Evolutionary conservation across 1,140 invertebrate genomes (phyloP), one percentile per base, ranked within the genome.

Genomic region (Eubasilissa regina): DNA sequence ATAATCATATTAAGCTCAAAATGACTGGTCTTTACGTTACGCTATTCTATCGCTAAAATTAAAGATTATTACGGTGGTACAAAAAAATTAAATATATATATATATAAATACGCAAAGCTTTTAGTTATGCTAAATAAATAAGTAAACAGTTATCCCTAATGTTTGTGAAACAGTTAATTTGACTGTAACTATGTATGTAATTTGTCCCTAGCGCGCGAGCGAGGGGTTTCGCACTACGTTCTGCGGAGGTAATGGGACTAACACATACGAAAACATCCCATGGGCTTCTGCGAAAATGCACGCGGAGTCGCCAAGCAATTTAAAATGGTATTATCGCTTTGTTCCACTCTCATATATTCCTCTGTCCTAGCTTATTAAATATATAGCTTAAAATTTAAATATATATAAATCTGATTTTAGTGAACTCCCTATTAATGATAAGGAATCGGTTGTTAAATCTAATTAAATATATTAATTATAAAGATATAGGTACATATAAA

Each of bases 221-320:
- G 19, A 15, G 15, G 12, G 17, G 21, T 11, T 44, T 17, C 35
- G 17, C 35, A 66, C 35, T n/a, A 66, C 45, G 35, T 44, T 66
- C 62, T 7, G 17, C 6, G 45, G 17, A 6, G 13, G 66, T 53
- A 70, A 70, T 70, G 47, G 66, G 19, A 70, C 66, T 70, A 70
- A 70, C 51, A 45, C 66, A 70, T 70, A 70, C 45, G 51, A 70
- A 70, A 70, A 70, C 47, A 25, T 70, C 66, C 66, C 66, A 8
- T 21, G 66, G 19, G 66, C 12, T 48, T 70, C 51, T 21, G n/a
- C 11, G n/a, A 17, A 53, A 70, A 70, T 53, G 66, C 66, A 70
- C 44, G 12, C 66, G 8, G 45, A 70, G 44, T 70, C 43, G 19
- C 47, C 15, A 17, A 12, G 48, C 48, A 70, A 70, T 70, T 70